A percentile compares a stretch with the other conserved stretches of the same genome.
Evolutionary conservation across 30 jellyfish, hydroid and myxozoan species (phyloP).

Genomic region (Nemopilema nomurai): DNA sequence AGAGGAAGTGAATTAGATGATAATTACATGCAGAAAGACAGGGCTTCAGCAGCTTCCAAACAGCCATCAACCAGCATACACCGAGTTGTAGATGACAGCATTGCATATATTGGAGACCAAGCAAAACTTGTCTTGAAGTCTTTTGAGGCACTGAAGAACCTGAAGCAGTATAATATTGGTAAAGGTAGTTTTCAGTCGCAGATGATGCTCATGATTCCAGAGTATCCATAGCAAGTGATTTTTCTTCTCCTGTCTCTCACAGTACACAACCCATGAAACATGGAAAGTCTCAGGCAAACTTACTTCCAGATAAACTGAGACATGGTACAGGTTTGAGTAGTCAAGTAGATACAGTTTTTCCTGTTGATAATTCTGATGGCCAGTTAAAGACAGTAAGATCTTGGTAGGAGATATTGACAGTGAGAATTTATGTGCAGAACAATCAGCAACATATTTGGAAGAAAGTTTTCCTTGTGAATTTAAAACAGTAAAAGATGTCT

Average conservation of each 20-base stretch:
- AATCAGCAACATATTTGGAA: neutral
- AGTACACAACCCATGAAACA: neutral
- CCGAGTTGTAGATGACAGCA: slow-evolving; percentile 28
- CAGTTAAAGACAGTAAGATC: neutral
- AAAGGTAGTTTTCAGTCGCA: neutral
- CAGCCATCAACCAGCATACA: slow-evolving; percentile 1
- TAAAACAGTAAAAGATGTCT: slow-evolving; percentile 24
- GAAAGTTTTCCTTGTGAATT: slow-evolving; percentile 34
- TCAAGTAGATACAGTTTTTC: neutral
- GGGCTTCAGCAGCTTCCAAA: no score
- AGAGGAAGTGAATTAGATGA: neutral
- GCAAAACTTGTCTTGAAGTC: slow-evolving; percentile 57
- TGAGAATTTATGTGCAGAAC: neutral
- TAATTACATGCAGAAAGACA: neutral
- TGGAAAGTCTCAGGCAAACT: neutral
- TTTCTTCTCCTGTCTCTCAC: no score
- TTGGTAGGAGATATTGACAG: neutral
- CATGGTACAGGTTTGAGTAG: neutral
- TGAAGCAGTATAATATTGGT: slow-evolving; percentile 16
- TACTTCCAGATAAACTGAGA: neutral
- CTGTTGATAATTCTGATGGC: neutral
- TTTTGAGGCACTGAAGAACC: slow-evolving; percentile 23
- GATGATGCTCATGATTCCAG: no score
- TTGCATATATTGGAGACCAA: slow-evolving; percentile 54
- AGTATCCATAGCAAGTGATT: no score